A percentile compares a stretch with the other conserved stretches of the same genome.
Conservation (phyloP, 2,113 vertebrate species). For the Falco punctatus region DNA sequence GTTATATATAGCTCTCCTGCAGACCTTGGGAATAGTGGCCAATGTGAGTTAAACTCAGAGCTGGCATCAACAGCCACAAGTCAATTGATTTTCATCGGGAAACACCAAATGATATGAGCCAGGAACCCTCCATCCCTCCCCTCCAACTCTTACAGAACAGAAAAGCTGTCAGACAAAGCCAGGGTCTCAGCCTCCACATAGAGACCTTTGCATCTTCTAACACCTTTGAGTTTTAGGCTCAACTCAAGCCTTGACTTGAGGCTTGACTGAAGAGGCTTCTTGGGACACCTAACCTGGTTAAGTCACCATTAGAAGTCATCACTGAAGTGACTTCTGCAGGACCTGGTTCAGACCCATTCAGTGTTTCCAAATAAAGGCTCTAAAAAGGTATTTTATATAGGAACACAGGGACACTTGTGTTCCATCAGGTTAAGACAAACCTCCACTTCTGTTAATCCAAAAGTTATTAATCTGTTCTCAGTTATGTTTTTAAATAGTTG, state of each 20-base stretch:
- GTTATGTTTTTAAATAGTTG: neutral
- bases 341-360: neutral
- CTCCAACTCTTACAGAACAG: neutral
- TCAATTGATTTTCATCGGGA: neutral
- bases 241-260: neutral
- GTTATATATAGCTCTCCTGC: constrained; percentile 34
- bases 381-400: neutral
- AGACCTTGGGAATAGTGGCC: constrained; percentile 21
- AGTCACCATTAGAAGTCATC: neutral
- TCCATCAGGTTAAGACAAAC: neutral
- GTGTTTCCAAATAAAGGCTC: neutral
- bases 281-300: neutral
- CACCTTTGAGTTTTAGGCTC: neutral
- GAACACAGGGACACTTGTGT: neutral
- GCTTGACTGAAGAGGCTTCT: neutral
- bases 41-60: neutral
- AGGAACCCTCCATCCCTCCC: neutral
- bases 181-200: neutral
- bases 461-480: neutral
- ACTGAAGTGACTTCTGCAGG: neutral
- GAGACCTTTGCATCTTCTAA: neutral
- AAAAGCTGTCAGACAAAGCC: neutral
- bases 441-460: neutral
- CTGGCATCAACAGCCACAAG: neutral
- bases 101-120: neutral